Base-by-base conservation (phyloP, 2,797 vertebrate genomes). In the Pseudopleuronectes americanus region DNA sequence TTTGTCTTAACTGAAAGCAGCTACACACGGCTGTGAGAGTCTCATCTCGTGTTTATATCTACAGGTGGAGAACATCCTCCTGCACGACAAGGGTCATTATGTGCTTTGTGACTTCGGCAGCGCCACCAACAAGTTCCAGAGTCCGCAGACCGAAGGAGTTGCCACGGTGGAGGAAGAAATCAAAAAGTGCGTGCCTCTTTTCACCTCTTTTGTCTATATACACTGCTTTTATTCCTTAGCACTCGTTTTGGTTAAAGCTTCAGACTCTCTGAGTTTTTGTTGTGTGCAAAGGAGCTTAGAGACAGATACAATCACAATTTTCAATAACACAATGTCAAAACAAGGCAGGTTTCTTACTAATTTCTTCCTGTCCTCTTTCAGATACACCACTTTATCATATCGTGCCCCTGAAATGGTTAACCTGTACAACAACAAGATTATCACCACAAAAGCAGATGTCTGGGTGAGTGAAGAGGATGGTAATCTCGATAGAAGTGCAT, bases 371-470 rank as follows among this genome's bases (percentile, higher is more conserved):
- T 89, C 55, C 76, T 69, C 57, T 87, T 90, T 19, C 88, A 99
- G 98, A 90, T 99, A 99, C 80, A 99, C 98, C 0, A 99, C 98
- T 0, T 88, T 99, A 19, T 99, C 98, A 76, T 99, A 99, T 83
- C 96, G 98, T 51, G 96, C 98, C 38, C 98, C 98, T 57, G 98
- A 99, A 92, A 99, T 99, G 98, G 97, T 99, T 80, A 99, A 99
- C 89, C 94, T 99, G 17, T 99, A 99, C 82, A 98, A 97, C 28
- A 96, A 97, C 87, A 97, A 98, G 89, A 91, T 97, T 69, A 99
- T 99, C 90, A 98, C 96, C 55, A 97, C 97, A 14, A 99, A 98
- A 92, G 97, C 98, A 55, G 98, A 99, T 79, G 91, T 99, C 57
- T 99, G 98, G 98, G 98, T 99, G 92, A 9, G 96, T 95, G 71